Evolutionary conservation across 2,888 invertebrate species (phyloP).

Genomic region (Acrocyrtus sp.): DNA sequence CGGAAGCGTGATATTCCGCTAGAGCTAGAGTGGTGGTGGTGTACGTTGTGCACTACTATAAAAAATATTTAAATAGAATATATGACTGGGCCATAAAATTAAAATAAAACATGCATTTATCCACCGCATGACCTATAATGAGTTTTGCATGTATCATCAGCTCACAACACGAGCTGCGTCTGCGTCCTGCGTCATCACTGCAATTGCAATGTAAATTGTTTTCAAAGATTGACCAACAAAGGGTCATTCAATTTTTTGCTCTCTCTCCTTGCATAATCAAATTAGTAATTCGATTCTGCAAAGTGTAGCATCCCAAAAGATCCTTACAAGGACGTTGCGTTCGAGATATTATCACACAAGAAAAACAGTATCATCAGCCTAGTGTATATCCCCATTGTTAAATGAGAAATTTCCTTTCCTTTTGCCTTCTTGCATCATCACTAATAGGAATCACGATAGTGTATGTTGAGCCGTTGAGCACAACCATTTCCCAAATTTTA

Average conservation of each 20-base stretch:
- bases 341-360: not conserved
- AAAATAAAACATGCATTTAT: not conserved
- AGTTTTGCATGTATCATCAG: not conserved
- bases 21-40: too few relatives aligned
- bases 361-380: not conserved
- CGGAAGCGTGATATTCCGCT: too few relatives aligned
- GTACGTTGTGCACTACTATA: too few relatives aligned
- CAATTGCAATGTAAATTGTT: not conserved
- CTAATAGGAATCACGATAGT: not conserved
- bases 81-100: not conserved
- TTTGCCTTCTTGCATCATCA: not conserved
- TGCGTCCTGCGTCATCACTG: not conserved
- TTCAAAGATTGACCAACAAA: constrained; percentile 3
- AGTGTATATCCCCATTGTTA: not conserved
- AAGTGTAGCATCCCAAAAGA: constrained; percentile 5
- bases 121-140: not conserved
- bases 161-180: too few relatives aligned
- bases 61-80: too few relatives aligned
- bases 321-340: constrained; percentile 29
- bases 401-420: not conserved
- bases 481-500: not conserved
- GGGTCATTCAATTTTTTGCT: constrained; percentile 23
- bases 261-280: constrained; percentile 30
- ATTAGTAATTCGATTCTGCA: constrained; percentile 15
- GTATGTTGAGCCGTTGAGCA: too few relatives aligned